phyloP scores from a whole-genome alignment of 2,113 vertebrate genomes.

The Rynchops niger region DNA sequence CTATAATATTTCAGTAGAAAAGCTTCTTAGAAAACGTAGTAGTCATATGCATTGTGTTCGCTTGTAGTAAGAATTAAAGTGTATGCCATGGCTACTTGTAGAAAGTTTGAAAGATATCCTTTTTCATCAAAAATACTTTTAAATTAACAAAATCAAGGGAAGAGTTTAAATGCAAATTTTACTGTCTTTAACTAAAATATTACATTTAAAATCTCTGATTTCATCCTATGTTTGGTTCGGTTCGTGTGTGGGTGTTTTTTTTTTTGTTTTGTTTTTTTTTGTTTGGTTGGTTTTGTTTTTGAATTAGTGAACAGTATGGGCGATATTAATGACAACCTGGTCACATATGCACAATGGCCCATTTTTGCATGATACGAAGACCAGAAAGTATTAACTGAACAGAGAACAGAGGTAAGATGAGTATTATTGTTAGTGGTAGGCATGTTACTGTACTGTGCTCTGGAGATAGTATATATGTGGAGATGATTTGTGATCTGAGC shows the following conservation, averaged over 20 bases:
- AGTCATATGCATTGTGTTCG: neutral
- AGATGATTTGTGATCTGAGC: neutral
- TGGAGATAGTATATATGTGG: neutral
- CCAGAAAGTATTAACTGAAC: neutral
- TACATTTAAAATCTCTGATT: neutral
- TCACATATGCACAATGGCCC: neutral
- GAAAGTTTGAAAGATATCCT: neutral
- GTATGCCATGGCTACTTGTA: neutral
- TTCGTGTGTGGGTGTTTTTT: neutral
- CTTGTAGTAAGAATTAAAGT: neutral
- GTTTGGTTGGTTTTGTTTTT: neutral
- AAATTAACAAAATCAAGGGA: neutral
- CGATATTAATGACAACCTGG: neutral
- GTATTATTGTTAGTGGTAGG: neutral
- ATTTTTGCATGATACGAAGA: neutral
- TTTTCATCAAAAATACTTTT: neutral
- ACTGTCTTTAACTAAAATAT: neutral
- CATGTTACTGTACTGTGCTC: neutral
- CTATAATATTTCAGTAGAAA: neutral
- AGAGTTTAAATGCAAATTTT: neutral
- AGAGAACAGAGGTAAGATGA: neutral
- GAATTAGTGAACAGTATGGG: neutral
- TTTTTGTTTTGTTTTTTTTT: neutral
- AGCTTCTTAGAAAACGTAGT: neutral
- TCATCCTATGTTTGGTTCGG: neutral